phyloP scores from a whole-genome alignment of 2,888 invertebrate species.

The Mythimna loreyi region DNA sequence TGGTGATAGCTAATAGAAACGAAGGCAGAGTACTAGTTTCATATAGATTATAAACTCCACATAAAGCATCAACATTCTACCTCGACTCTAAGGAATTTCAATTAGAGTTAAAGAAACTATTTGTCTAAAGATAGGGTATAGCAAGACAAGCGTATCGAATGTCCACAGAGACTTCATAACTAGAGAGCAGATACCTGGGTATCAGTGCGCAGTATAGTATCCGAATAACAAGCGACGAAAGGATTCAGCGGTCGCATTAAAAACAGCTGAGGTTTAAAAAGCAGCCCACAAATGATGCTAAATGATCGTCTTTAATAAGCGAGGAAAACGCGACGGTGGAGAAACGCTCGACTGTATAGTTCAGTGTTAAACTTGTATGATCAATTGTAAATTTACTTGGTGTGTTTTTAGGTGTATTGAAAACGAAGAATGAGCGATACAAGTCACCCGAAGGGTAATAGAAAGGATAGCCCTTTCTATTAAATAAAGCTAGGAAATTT shows the following conservation, averaged over 20 bases:
- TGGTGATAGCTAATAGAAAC: no score
- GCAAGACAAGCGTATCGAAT: constrained; percentile 60
- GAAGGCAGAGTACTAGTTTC: neutral
- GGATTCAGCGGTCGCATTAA: constrained; percentile 85
- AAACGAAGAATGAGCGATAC: no score
- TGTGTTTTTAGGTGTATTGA: neutral
- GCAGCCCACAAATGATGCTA: constrained; percentile 87
- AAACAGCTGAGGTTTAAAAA: constrained; percentile 88
- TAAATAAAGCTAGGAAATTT: no score
- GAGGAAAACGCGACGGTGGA: constrained; percentile 56
- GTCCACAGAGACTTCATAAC: constrained; percentile 58
- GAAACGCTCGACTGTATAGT: constrained; percentile 42
- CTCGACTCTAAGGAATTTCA: constrained; percentile 28
- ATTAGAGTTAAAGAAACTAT: constrained; percentile 47
- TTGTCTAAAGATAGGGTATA: constrained; percentile 24
- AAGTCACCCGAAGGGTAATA: no score
- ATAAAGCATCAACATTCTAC: neutral
- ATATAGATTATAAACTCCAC: neutral
- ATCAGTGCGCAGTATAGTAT: constrained; percentile 77
- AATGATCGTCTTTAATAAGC: constrained; percentile 81
- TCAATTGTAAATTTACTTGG: neutral
- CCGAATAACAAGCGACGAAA: constrained; percentile 85
- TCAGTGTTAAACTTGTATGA: neutral
- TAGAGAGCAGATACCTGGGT: constrained; percentile 72
- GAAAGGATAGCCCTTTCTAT: no score